Evolutionary conservation across 1,140 invertebrate genomes (phyloP).

Genomic region (Zaprionus nigranus): DNA sequence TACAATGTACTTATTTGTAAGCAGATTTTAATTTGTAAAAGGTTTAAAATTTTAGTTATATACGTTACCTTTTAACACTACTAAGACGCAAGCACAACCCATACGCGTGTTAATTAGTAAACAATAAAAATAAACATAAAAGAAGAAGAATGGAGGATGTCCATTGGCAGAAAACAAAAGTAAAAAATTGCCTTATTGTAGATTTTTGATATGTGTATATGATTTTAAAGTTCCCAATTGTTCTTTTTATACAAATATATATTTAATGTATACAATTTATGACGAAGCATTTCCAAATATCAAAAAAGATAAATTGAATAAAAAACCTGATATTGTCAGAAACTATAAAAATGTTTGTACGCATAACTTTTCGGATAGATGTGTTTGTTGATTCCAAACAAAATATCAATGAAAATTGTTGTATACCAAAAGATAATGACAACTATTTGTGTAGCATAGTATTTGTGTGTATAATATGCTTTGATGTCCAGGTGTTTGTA

Average conservation of each 20-base stretch:
- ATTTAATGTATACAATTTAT: slow-evolving; percentile 22
- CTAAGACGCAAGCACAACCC: slow-evolving; percentile 1
- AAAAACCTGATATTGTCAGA: slow-evolving; percentile 15
- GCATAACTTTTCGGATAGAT: slow-evolving; percentile 32
- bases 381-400: slow-evolving; percentile 20
- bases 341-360: slow-evolving; percentile 29
- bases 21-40: slow-evolving; percentile 54
- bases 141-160: slow-evolving; percentile 27
- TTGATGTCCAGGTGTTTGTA: slow-evolving; percentile 34
- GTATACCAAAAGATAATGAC: slow-evolving; percentile 24
- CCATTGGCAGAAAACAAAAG: slow-evolving; percentile 31
- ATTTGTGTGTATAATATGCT: slow-evolving; percentile 11
- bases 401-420: slow-evolving; percentile 41
- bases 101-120: slow-evolving; percentile 15
- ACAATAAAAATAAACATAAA: slow-evolving; percentile 31
- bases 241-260: slow-evolving; percentile 25
- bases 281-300: slow-evolving; percentile 46
- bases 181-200: slow-evolving; percentile 68
- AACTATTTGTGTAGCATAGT: slow-evolving; percentile 30
- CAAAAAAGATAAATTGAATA: slow-evolving; percentile 11
- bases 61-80: background rate
- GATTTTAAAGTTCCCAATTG: slow-evolving; percentile 43
- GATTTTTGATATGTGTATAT: slow-evolving; percentile 70
- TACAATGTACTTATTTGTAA: slow-evolving; percentile 74
- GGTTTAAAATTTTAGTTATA: slow-evolving; percentile 37